Evolutionary conservation across 2,797 vertebrate species (phyloP).

Genomic region (Sebastiscus tertius): DNA sequence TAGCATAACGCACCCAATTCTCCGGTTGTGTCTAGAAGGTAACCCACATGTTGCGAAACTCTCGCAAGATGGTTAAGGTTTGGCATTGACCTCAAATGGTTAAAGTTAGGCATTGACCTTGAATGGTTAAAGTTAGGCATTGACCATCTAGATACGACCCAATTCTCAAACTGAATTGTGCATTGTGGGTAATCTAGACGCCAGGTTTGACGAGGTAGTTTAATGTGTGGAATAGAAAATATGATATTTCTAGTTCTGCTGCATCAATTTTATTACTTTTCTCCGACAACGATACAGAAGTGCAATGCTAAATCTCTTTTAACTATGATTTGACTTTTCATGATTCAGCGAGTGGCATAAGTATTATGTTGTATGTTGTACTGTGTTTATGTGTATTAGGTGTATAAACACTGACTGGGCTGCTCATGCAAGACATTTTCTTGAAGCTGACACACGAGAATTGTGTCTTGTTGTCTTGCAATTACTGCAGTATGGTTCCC

Average conservation of each 20-base stretch:
- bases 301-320: background rate
- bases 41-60: too few species aligned
- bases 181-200: background rate
- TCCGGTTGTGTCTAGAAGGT: too few species aligned
- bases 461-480: background rate
- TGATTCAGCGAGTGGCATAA: background rate
- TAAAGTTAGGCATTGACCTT: too few species aligned
- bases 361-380: background rate
- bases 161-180: background rate
- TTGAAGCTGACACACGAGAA: slow-evolving; percentile 17
- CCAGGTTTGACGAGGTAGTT: background rate
- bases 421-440: background rate
- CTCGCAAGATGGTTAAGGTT: too few species aligned
- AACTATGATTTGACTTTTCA: background rate
- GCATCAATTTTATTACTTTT: background rate
- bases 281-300: background rate
- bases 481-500: background rate
- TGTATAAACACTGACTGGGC: background rate
- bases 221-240: background rate
- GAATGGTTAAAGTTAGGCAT: too few species aligned
- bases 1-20: background rate
- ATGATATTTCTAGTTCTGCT: background rate
- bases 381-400: background rate
- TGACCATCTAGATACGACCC: too few species aligned
- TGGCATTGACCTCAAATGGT: too few species aligned